Evolutionary conservation across 1,140 invertebrate species (phyloP).

Genomic region (Paramacrobiotus metropolitanus): DNA sequence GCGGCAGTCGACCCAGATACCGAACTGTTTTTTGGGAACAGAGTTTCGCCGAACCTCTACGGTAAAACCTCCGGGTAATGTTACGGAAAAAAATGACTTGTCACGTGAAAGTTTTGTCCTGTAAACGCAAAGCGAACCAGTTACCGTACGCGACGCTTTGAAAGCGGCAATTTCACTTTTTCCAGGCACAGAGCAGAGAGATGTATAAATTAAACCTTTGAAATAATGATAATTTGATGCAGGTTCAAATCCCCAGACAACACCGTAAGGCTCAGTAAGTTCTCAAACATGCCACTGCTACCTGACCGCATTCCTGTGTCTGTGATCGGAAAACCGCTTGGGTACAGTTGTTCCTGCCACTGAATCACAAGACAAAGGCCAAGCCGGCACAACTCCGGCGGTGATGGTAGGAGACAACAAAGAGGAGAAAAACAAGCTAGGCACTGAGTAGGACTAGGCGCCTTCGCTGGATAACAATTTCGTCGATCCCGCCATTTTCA

Average conservation of each 20-base stretch:
- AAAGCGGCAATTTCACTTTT: not conserved
- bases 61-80: not conserved
- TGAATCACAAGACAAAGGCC: not conserved
- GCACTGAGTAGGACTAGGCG: too few relatives aligned
- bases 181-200: too few relatives aligned
- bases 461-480: too few relatives aligned
- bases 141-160: not conserved
- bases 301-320: not conserved
- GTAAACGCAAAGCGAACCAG: not conserved
- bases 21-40: not conserved
- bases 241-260: not conserved
- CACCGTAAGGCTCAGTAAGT: not conserved
- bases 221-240: too few relatives aligned
- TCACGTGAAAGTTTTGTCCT: not conserved
- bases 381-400: not conserved
- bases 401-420: not conserved
- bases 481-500: too few relatives aligned
- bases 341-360: not conserved
- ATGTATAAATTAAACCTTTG: too few relatives aligned
- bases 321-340: not conserved
- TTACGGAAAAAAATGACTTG: not conserved
- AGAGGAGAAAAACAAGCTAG: too few relatives aligned
- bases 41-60: not conserved
- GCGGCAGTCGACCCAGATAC: not conserved
- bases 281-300: not conserved